phyloP scores from a whole-genome alignment of 1,140 invertebrate species.

The Aphaenogaster rudis region DNA sequence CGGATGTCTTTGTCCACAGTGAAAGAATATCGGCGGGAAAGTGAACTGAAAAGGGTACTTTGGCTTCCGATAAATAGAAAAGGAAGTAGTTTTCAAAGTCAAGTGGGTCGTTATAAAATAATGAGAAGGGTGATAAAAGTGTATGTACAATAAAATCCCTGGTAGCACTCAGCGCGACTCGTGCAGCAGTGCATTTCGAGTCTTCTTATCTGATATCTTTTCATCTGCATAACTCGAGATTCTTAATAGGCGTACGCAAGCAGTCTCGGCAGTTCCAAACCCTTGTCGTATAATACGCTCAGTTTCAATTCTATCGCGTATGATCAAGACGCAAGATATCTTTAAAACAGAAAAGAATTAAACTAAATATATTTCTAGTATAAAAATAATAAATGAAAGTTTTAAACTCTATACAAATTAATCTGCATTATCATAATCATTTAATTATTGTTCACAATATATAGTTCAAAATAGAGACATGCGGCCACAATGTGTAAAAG shows the following conservation, averaged over 20 bases:
- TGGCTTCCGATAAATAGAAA: slow-evolving; percentile 45
- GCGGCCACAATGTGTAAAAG: background rate
- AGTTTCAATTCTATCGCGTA: background rate
- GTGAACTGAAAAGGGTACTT: slow-evolving; percentile 40
- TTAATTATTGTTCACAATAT: background rate
- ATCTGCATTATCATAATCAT: background rate
- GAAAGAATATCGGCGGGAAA: slow-evolving; percentile 20
- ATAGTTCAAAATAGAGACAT: background rate
- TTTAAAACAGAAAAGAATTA: background rate
- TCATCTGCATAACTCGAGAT: background rate
- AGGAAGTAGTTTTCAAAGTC: slow-evolving; percentile 44
- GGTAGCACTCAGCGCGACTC: background rate
- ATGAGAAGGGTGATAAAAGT: slow-evolving; percentile 50
- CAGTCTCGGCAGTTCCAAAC: background rate
- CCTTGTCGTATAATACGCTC: background rate
- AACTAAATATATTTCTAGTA: background rate
- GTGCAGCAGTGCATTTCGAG: background rate
- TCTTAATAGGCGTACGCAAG: background rate
- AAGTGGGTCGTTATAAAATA: slow-evolving; percentile 53
- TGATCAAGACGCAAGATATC: background rate
- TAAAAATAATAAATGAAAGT: background rate
- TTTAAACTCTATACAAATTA: background rate
- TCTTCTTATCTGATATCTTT: slow-evolving; percentile 31
- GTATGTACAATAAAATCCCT: slow-evolving; percentile 39
- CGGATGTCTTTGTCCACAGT: slow-evolving; percentile 14